Percentiles rank a stretch among this genome's conserved stretches.
Evolutionary conservation across 2,888 invertebrate species (phyloP).

Genomic region (Cordilura impudica): DNA sequence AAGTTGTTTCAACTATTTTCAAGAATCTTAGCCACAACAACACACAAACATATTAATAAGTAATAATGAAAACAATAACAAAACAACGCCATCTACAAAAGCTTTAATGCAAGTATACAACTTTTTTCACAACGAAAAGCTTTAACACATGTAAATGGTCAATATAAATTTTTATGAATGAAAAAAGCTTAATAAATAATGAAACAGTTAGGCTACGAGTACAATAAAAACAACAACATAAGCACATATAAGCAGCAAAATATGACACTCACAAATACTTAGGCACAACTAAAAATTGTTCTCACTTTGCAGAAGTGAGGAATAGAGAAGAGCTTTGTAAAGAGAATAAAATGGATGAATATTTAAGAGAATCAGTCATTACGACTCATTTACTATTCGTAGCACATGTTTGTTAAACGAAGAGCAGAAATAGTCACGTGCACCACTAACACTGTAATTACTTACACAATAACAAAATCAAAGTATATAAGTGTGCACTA

Average conservation of each 20-base stretch:
- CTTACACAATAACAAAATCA: conserved; percentile 13
- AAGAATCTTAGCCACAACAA: too few relatives aligned
- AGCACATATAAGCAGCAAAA: not conserved
- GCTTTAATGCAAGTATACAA: conserved; percentile 19
- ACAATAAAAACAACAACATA: conserved; percentile 1
- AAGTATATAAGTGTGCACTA: not conserved
- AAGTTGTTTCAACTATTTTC: too few relatives aligned
- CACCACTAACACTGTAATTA: conserved; percentile 1
- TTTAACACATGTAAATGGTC: not conserved
- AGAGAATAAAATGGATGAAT: not conserved
- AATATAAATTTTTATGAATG: conserved; percentile 47
- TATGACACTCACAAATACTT: not conserved
- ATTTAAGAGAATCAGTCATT: too few relatives aligned
- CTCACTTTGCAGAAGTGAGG: not conserved
- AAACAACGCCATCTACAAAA: conserved; percentile 44
- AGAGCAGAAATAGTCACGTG: conserved; percentile 47
- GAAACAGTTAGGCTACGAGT: not conserved
- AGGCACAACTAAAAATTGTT: not conserved
- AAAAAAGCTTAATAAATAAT: conserved; percentile 31
- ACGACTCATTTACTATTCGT: conserved; percentile 34
- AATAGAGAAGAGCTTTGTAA: not conserved
- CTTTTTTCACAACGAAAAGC: not conserved
- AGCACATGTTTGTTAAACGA: conserved; percentile 15
- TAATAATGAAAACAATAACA: not conserved
- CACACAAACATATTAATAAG: too few relatives aligned